Evolutionary conservation across 2,888 invertebrate genomes (phyloP).

Genomic region (Chromoteleia sp.): DNA sequence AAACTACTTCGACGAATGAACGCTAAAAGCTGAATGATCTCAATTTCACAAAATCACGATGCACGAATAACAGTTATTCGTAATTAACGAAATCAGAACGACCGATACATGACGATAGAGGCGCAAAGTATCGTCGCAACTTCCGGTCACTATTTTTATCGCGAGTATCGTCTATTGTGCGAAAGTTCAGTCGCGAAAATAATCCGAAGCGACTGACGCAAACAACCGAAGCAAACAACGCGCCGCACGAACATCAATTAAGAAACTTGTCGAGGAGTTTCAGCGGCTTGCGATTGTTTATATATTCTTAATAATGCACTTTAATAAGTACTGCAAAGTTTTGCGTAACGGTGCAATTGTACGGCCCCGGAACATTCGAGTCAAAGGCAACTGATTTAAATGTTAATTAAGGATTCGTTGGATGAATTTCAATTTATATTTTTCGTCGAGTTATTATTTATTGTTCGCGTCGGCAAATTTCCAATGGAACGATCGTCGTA

Average conservation of each 20-base stretch:
- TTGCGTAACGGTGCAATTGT: neutral
- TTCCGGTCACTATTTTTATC: conserved; percentile 4
- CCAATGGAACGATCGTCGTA: no score
- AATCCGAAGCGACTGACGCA: neutral
- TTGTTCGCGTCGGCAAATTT: no score
- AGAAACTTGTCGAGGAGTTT: conserved; percentile 13
- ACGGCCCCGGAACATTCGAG: neutral
- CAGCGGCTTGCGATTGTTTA: conserved; percentile 14
- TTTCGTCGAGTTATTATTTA: no score
- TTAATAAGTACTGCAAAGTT: conserved; percentile 35
- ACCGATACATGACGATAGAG: no score
- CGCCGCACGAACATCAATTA: conserved; percentile 16
- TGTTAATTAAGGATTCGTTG: no score
- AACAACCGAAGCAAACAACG: conserved; percentile 11
- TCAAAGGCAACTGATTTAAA: no score
- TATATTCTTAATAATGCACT: conserved; percentile 39
- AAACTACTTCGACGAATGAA: no score
- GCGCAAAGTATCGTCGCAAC: neutral
- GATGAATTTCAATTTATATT: no score
- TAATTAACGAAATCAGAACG: no score
- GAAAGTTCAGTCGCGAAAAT: neutral
- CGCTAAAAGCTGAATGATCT: no score
- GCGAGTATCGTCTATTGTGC: neutral
- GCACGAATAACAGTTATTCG: no score
- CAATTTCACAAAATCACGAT: no score